Base-by-base conservation (phyloP, 2,113 vertebrate species). In the Ceyx margarethae region DNA sequence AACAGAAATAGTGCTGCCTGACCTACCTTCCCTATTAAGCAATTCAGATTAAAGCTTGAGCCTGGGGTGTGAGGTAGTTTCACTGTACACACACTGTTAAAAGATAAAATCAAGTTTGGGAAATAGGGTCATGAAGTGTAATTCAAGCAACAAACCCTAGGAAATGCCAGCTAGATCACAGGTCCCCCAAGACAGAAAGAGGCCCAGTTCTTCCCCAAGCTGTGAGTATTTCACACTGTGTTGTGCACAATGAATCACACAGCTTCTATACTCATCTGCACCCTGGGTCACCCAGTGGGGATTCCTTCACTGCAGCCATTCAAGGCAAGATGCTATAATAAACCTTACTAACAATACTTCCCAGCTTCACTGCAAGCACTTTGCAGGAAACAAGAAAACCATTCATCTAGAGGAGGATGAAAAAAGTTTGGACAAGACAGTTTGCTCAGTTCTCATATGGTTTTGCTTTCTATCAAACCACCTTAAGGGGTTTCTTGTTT, bases 311-410 rank as follows among this genome's bases (percentile, higher is more conserved):
- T 87, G 81, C 81, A 91, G 87, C 75, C 81, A 93, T 81, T 96
- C 85, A 93, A 66, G 75, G 56, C 29, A 1, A 92, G 72, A 85
- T 89, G 89, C 89, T 94, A 94, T 90, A 94, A 96, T 79, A 94
- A 90, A 94, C 78, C 66, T 79, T 93, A 81, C 95, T 96, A 96
- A 92, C 95, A 95, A 96, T 96, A 96, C 75, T 74, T 65, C 21
- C 51, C 79, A 87, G 65, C 61, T 83, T 56, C 2, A 4, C 19
- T 81, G 81, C 64, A 54, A 91, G 62, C 51, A 50, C 68, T 92
- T 51, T 42, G 58, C 50, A 51, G 66, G 82, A 66, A 53, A 89
- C 48, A 85, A 87, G 91, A 48, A 85, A 96, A 31, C 15, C 68
- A 71, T 62, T 90, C 1, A 3, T 64, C 76, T 89, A 35, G 60